phyloP scores from a whole-genome alignment of 2,113 vertebrate genomes.

The Macroglossus sobrinus region DNA sequence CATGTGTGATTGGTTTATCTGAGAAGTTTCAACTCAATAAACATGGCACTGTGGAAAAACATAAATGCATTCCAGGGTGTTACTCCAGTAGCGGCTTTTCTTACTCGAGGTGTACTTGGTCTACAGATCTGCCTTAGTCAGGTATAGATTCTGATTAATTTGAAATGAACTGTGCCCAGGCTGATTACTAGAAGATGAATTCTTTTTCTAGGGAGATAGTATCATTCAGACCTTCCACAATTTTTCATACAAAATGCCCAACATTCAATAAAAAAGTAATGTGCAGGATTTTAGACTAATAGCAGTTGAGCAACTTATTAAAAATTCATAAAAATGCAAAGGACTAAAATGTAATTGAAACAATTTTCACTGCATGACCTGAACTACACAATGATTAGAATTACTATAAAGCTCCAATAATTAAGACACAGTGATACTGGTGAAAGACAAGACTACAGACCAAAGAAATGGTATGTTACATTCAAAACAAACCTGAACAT shows the following conservation, averaged over 20 bases:
- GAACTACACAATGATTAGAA: not conserved
- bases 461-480: not conserved
- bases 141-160: not conserved
- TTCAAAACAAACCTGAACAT: not conserved
- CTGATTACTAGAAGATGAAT: not conserved
- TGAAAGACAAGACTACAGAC: not conserved
- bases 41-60: too few relatives aligned
- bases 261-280: not conserved
- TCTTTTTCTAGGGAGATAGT: not conserved
- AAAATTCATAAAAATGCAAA: not conserved
- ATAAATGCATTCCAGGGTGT: too few relatives aligned
- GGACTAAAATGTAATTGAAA: not conserved
- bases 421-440: not conserved
- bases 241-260: not conserved
- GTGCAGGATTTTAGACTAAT: not conserved
- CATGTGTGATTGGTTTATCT: too few relatives aligned
- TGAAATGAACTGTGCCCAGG: not conserved
- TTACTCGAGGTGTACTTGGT: not conserved
- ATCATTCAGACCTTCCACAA: not conserved
- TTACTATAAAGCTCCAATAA: not conserved
- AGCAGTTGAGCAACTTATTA: not conserved
- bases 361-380: not conserved
- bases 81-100: too few relatives aligned
- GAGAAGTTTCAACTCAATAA: too few relatives aligned
- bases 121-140: not conserved